phyloP scores from a whole-genome alignment of 2,888 invertebrate genomes.

The Amphimallon solstitiale region DNA sequence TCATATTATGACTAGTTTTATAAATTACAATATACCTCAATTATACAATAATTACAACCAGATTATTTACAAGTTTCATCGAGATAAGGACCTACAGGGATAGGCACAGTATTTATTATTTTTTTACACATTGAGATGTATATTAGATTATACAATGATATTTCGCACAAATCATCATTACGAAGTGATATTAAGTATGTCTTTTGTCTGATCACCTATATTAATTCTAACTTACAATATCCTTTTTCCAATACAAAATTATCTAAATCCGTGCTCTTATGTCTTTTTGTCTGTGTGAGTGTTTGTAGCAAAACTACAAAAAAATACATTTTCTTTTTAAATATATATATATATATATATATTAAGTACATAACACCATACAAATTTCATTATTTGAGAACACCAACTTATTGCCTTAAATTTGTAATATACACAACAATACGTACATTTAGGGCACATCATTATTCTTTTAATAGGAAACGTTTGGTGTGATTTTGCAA shows the following conservation, averaged over 20 bases:
- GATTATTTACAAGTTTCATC: constrained; percentile 33
- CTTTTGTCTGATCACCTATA: not conserved
- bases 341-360: not conserved
- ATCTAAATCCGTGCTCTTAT: not conserved
- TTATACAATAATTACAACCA: constrained; percentile 30
- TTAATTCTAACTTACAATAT: constrained; percentile 4
- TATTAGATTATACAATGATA: no score
- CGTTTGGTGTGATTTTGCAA: constrained; percentile 27
- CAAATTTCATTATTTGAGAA: constrained; percentile 9
- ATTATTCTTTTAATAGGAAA: constrained; percentile 9
- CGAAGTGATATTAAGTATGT: no score
- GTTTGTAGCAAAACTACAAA: constrained; percentile 14
- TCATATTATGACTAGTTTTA: constrained; percentile 28
- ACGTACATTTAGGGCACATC: constrained; percentile 12
- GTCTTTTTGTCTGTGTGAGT: constrained; percentile 2
- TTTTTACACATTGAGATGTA: not conserved
- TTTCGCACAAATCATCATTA: no score
- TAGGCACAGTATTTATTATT: constrained; percentile 51
- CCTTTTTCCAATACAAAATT: constrained; percentile 10
- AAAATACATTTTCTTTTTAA: constrained; percentile 6
- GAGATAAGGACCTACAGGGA: constrained; percentile 40
- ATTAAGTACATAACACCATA: not conserved
- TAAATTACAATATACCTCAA: constrained; percentile 32
- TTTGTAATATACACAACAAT: not conserved
- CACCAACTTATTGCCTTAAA: constrained; percentile 32